phyloP scores from a whole-genome alignment of 2,113 vertebrate genomes.

The Chrysemys picta region DNA sequence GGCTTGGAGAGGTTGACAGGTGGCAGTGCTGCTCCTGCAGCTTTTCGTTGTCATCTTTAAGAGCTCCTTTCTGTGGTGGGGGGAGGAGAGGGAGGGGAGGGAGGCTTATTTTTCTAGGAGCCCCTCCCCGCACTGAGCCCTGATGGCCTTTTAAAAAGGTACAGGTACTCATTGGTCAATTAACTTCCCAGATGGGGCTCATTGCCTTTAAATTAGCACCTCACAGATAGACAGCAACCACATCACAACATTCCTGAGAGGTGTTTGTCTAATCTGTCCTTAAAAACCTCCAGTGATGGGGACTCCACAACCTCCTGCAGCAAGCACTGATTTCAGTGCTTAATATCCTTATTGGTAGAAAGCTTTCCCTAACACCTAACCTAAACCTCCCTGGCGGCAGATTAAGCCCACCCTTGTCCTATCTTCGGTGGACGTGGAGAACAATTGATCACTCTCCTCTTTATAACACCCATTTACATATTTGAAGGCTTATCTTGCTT shows the following conservation, averaged over 20 bases:
- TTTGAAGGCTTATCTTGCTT: background rate
- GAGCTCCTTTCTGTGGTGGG: too few relatives aligned
- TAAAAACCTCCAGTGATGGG: background rate
- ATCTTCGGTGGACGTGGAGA: background rate
- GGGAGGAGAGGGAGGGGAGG: rapidly evolving
- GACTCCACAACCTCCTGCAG: background rate
- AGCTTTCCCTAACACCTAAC: background rate
- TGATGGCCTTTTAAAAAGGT: background rate
- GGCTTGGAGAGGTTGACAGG: background rate
- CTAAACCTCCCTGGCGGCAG: background rate
- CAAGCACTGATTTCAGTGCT: background rate
- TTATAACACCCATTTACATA: background rate
- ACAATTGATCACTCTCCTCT: background rate
- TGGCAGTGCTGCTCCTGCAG: background rate
- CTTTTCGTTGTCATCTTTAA: background rate
- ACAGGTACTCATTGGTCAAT: background rate
- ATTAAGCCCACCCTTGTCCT: background rate
- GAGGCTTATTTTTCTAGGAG: too few relatives aligned
- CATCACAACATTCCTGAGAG: background rate
- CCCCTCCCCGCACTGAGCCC: background rate
- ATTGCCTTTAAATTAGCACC: background rate
- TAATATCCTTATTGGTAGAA: background rate
- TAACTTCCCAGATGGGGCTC: background rate
- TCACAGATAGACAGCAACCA: background rate
- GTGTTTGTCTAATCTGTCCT: background rate